Conservation (phyloP, 2,888 invertebrate species). For the Slavum lentiscoides region DNA sequence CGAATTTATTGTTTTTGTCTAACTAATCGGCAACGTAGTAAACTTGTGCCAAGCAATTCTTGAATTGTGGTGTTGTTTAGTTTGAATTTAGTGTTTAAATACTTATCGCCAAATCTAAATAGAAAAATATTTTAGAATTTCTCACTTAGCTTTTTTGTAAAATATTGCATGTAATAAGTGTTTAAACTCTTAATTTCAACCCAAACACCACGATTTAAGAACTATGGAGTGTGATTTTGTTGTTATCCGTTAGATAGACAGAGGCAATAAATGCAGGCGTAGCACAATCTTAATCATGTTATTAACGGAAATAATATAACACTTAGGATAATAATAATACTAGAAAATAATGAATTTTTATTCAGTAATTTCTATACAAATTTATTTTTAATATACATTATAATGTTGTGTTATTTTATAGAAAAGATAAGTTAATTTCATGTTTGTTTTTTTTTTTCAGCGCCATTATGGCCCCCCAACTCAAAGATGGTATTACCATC, state of each 20-base stretch:
- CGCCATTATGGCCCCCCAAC: slow-evolving; percentile 79
- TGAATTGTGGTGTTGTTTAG: not conserved
- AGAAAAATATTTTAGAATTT: no score
- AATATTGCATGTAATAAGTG: not conserved
- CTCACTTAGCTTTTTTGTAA: no score
- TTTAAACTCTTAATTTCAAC: not conserved
- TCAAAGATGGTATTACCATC: slow-evolving; percentile 47
- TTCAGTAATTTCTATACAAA: not conserved
- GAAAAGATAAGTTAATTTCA: not conserved
- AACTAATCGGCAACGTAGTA: no score
- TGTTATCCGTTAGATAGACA: no score
- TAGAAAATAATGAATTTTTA: not conserved
- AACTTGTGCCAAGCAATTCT: no score
- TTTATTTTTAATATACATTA: not conserved
- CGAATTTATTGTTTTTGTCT: no score
- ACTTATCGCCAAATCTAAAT: no score
- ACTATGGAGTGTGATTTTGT: not conserved
- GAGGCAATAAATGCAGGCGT: not conserved
- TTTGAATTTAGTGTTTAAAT: no score
- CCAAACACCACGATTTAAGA: not conserved
- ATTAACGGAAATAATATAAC: no score
- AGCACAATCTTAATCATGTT: no score
- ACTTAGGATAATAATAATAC: not conserved
- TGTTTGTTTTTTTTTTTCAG: slow-evolving; percentile 64
- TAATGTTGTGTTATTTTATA: not conserved